Percentiles rank a stretch among this genome's conserved stretches.
Conservation (phyloP, 2,888 invertebrate species). For the Noctua janthina region DNA sequence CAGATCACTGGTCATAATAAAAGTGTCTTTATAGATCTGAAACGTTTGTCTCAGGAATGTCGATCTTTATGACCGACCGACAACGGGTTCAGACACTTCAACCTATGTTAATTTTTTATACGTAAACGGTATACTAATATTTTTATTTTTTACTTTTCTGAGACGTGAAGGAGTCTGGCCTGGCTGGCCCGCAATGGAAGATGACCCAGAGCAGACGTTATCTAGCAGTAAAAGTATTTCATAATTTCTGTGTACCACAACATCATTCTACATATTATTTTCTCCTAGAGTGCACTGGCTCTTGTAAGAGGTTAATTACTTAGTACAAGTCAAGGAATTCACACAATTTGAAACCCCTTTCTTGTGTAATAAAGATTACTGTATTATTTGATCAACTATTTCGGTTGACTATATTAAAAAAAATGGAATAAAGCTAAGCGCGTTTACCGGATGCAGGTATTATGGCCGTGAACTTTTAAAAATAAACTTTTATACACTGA, state of each 20-base stretch:
- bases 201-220: conserved; percentile 2
- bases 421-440: conserved; percentile 23
- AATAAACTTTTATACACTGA: conserved; percentile 42
- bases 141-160: not conserved
- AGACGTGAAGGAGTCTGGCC: not conserved
- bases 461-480: conserved; percentile 64
- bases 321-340: not conserved
- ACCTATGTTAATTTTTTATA: conserved; percentile 3
- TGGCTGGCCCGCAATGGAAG: not conserved
- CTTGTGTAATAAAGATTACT: not conserved
- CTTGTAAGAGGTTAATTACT: not conserved
- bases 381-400: not conserved
- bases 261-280: not conserved
- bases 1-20: conserved; percentile 21
- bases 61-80: conserved; percentile 30
- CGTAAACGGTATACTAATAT: not conserved
- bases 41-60: conserved; percentile 22
- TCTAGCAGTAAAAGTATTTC: conserved; percentile 1
- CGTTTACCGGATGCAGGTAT: conserved; percentile 46
- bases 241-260: not conserved
- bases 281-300: not conserved
- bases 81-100: conserved; percentile 27
- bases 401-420: not conserved
- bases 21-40: conserved; percentile 1
- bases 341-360: not conserved